Evolutionary conservation across 1,140 invertebrate species (phyloP).

Genomic region (Cydia splendana): DNA sequence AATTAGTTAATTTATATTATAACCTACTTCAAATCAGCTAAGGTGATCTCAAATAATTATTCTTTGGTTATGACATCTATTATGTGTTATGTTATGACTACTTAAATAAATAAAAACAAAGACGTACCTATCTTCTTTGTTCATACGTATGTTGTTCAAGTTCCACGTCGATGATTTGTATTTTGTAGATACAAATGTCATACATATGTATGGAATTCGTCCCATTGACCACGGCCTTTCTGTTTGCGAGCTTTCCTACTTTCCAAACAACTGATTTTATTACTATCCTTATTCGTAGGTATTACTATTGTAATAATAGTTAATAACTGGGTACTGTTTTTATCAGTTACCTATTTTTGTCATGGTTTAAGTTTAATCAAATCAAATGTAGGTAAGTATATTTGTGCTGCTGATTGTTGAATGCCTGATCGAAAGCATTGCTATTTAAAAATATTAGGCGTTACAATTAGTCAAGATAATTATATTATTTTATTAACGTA

Average conservation of each 20-base stretch:
- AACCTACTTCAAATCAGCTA: too few relatives aligned
- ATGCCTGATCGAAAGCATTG: neutral
- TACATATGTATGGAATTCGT: neutral
- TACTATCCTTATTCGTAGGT: neutral
- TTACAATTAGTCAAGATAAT: neutral
- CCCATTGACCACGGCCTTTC: neutral
- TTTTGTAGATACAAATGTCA: neutral
- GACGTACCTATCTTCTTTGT: neutral
- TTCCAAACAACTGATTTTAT: constrained; percentile 17
- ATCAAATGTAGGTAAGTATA: too few relatives aligned
- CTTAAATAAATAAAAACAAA: too few relatives aligned
- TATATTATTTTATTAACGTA: too few relatives aligned
- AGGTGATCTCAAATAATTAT: too few relatives aligned
- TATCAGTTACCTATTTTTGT: too few relatives aligned
- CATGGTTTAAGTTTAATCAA: neutral
- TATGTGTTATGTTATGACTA: too few relatives aligned
- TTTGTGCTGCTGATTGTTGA: neutral
- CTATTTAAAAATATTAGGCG: neutral
- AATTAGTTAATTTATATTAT: too few relatives aligned
- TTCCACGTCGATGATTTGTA: neutral
- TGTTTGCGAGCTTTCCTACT: neutral
- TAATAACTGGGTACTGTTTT: neutral
- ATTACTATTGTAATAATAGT: neutral
- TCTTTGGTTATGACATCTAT: too few relatives aligned
- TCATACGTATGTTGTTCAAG: neutral